A percentile compares a stretch with the other conserved stretches of the same genome.
phyloP scores from a whole-genome alignment of 2,797 vertebrate species.

The Fundulus diaphanus region DNA sequence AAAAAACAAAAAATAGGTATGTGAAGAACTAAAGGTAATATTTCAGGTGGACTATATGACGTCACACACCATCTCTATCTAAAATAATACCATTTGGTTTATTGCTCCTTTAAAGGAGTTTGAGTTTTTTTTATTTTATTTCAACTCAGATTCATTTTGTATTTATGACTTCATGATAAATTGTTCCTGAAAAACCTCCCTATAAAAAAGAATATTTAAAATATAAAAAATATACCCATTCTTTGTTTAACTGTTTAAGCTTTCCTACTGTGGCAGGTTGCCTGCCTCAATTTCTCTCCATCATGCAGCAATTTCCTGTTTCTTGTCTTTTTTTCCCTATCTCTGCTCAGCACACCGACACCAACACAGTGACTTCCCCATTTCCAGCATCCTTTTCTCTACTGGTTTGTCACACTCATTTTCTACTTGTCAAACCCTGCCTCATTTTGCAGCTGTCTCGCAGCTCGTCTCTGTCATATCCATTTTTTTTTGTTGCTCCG shows the following conservation, averaged over 20 bases:
- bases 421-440: slow-evolving; percentile 25
- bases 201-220: not conserved
- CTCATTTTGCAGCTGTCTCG: slow-evolving; percentile 32
- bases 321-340: slow-evolving; percentile 2
- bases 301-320: slow-evolving; percentile 17
- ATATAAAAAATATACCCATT: not conserved
- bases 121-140: not conserved
- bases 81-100: no score
- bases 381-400: slow-evolving; percentile 20
- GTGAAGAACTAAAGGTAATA: no score
- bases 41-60: no score
- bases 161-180: not conserved
- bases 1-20: no score
- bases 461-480: slow-evolving; percentile 35
- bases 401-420: slow-evolving; percentile 28
- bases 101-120: no score
- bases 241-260: not conserved
- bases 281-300: slow-evolving; percentile 4
- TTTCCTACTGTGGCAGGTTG: slow-evolving; percentile 16
- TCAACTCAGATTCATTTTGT: not conserved
- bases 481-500: slow-evolving; percentile 29
- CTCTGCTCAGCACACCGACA: not conserved
- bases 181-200: not conserved
- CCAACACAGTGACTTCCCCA: not conserved
- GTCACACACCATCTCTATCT: no score